Base-by-base conservation (phyloP, 2,113 vertebrate species). In the Rhinopomastus cyanomelas region DNA sequence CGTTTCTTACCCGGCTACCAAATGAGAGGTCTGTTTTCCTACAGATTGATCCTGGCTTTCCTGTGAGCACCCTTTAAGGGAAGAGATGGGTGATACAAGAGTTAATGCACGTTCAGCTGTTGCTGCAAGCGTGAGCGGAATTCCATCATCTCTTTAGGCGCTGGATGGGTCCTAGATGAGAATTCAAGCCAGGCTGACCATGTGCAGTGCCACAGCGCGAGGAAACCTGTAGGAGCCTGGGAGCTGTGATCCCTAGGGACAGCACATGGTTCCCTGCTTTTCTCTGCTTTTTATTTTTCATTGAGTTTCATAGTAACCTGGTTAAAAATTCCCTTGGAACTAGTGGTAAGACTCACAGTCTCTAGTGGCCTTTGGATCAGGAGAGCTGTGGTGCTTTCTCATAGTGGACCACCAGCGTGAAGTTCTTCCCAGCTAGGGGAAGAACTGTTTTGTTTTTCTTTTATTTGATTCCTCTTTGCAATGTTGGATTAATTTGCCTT, bases 51-150 rank as follows among this genome's bases (percentile, higher is more conserved):
- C 88, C 83, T 7, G 4, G 32, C 69, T 93, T 91, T 92, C 78
- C 96, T 97, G 76, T 85, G 79, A 94, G 88, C 60, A 89, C 59
- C 86, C 87, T 87, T 94, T 94, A 94, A 81, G 94, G 88, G 78
- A 74, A 81, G 87, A 91, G 90, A 78, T 89, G 85, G 96, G 88
- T 95, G 87, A 95, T 90, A 95, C 93, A 95, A 96, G 92, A 97
- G 94, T 97, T 97, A 95, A 96, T 97, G 97, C 97, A 97, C 93
- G 81, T 81, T 88, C 91, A 66, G 66, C 87, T 8, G 89, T 95
- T 96, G 89, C 93, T n/a, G 12, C 53, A 71, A 73, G 56, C 76
- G 66, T 69, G 89, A 92, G 92, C 95, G 91, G 92, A 95, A 96
- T 97, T 96, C 92, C 69, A 94, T 93, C 92, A 89, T 46, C 20